Evolutionary conservation across 2,113 vertebrate species (phyloP), one percentile per base, ranked within the genome.

Genomic region (Thryonomys swinderianus): DNA sequence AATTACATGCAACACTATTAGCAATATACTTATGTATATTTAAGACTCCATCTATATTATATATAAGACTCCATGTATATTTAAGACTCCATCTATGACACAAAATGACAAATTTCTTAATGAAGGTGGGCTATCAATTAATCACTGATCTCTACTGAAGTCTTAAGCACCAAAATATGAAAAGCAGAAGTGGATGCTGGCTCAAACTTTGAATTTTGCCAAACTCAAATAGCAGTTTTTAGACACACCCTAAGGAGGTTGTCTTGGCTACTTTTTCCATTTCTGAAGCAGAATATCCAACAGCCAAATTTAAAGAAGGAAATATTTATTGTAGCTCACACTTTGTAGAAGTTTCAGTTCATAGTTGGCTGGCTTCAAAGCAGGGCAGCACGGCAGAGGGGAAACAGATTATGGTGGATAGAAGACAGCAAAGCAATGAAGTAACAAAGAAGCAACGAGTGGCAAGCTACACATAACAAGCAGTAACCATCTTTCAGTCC

Each of bases 161-260:
- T 25, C 20, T 57, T 67, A 27, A 85, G 37, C 85, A 85, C 8
- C 71, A 85, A 25, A 91, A 84, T 18, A 45, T 34, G 1, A 34
- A 18, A 59, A 91, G 14, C 23, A 55, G 27, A 40, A 51, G 7
- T 25, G 4, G 9, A 87, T n/a, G 3, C 27, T 80, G 37, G 12
- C 40, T 23, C 85, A 27, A 97, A 91, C 57, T 74, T 81, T 66
- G 59, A 90, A 81, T 42, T 92, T 78, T 67, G 2, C 11, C 55
- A 93, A 90, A 23, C 57, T 21, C 14, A 18, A 69, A 40, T 34
- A 34, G 62, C 14, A 27, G 71, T 48, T 86, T 30, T 34, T 88
- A 81, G 37, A 88, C 14, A n/a, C 67, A 67, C 4, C 4, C 14
- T 42, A 83, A 92, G 34, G 40, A 61, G 40, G 71, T 27, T 27